Evolutionary conservation across 92 coral and sea anemone genomes (phyloP).

Genomic region (Phymanthus crucifer): DNA sequence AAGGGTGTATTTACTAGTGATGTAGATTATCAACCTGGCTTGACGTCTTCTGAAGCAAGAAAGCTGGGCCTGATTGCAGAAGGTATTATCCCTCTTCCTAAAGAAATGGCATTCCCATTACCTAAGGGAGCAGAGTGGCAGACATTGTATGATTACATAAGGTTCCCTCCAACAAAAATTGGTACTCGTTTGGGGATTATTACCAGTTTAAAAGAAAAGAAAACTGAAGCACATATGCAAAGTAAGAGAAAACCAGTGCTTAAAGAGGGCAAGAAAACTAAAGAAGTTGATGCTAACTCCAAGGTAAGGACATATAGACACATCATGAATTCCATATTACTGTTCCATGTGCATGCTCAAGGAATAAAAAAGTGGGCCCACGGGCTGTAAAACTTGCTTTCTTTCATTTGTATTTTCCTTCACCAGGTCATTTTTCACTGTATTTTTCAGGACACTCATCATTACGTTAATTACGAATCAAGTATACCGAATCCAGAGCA

Average conservation of each 20-base stretch:
- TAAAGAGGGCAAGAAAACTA: background rate
- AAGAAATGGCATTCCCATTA: slow-evolving; percentile 87
- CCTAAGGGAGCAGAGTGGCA: slow-evolving; percentile 91
- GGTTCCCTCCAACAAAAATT: slow-evolving; percentile 85
- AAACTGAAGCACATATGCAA: background rate
- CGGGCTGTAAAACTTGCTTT: too few species aligned
- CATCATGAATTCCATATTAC: too few species aligned
- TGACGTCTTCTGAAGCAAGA: slow-evolving; percentile 87
- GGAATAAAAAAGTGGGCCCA: too few species aligned
- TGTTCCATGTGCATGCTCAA: too few species aligned
- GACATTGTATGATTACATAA: slow-evolving; percentile 78
- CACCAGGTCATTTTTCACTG: too few species aligned
- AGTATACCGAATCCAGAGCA: too few species aligned
- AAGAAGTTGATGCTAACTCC: slow-evolving; percentile 5
- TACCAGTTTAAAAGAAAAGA: slow-evolving; percentile 53
- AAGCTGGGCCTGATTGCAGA: slow-evolving; percentile 81
- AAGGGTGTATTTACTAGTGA: slow-evolving; percentile 94
- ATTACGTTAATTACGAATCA: too few species aligned
- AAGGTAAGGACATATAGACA: too few species aligned
- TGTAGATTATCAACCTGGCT: slow-evolving; percentile 90
- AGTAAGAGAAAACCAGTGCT: slow-evolving; percentile 1
- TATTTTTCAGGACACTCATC: too few species aligned
- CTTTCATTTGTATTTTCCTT: too few species aligned
- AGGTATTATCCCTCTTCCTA: slow-evolving; percentile 84
- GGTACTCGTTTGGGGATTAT: slow-evolving; percentile 81